Evolutionary conservation across 2,888 invertebrate genomes (phyloP).

Genomic region (Agrilus biguttatus): DNA sequence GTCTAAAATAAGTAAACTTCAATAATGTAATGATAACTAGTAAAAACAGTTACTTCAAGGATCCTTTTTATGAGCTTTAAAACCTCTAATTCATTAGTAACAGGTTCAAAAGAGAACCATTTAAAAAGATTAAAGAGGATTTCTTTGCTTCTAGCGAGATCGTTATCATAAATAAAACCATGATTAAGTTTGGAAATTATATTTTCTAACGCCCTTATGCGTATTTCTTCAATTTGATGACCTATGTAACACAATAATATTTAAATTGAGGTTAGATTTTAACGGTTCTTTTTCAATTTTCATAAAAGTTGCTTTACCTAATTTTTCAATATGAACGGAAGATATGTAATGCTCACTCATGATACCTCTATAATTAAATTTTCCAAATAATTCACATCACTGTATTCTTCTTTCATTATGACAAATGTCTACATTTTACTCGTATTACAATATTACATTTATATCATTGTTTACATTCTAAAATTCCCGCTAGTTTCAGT

Average conservation of each 20-base stretch:
- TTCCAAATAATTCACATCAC: neutral
- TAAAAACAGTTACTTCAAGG: slow-evolving; percentile 34
- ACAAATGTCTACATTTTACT: neutral
- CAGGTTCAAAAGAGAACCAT: slow-evolving; percentile 45
- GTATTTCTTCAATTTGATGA: slow-evolving; percentile 29
- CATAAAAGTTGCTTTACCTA: slow-evolving; percentile 16
- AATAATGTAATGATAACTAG: neutral
- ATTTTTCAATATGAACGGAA: slow-evolving; percentile 24
- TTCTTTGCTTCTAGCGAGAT: slow-evolving; percentile 41
- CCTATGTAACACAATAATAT: slow-evolving; percentile 15
- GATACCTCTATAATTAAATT: neutral
- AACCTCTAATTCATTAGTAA: slow-evolving; percentile 40
- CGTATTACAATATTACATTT: neutral
- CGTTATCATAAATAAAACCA: slow-evolving; percentile 46
- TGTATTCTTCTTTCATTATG: neutral
- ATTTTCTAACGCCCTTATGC: slow-evolving; percentile 27
- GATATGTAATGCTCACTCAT: slow-evolving; percentile 12
- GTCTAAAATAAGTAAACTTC: slow-evolving; percentile 25
- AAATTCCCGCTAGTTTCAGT: too few relatives aligned
- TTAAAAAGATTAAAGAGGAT: slow-evolving; percentile 42
- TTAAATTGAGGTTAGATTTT: slow-evolving; percentile 1
- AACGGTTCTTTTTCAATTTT: neutral
- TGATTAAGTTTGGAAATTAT: slow-evolving; percentile 44
- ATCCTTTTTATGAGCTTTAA: slow-evolving; percentile 40
- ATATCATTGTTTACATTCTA: too few relatives aligned